A percentile compares a stretch with the other conserved stretches of the same genome.
These are phyloP conservation scores for Gryllus longicercus DNA, from an alignment of 2,888 invertebrate species.

Conservation along the genomic window DNA sequence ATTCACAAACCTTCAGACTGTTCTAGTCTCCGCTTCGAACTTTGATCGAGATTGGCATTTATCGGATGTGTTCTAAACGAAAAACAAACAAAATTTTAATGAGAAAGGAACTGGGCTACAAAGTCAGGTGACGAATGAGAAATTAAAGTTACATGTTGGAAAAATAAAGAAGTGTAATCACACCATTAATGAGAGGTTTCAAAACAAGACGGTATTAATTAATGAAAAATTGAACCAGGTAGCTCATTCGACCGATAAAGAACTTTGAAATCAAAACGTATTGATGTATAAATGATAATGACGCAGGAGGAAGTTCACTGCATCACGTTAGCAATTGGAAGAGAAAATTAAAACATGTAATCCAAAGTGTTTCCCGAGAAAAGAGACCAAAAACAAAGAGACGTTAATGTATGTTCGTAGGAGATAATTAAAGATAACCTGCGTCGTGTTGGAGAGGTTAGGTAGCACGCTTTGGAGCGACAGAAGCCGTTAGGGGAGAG, in stretches of 20 bases:
- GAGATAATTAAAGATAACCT: constrained; percentile 17
- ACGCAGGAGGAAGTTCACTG: no score
- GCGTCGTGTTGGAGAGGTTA: not conserved
- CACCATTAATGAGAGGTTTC: not conserved
- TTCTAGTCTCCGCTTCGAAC: no score
- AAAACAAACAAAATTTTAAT: not conserved
- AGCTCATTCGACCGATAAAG: not conserved
- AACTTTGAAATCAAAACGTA: not conserved
- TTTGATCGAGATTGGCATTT: no score
- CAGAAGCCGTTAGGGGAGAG: no score
- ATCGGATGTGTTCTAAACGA: no score
- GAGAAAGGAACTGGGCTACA: not conserved
- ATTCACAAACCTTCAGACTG: no score
- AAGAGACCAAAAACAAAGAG: not conserved
- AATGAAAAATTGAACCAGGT: not conserved
- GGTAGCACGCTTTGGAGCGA: not conserved
- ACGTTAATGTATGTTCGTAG: not conserved
- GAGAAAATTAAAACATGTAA: constrained; percentile 4
- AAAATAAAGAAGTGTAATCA: not conserved
- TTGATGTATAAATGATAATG: no score
- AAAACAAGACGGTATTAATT: not conserved
- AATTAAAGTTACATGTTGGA: not conserved
- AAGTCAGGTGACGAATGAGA: not conserved
- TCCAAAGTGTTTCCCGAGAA: not conserved
- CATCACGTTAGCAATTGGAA: not conserved